Conservation (phyloP, 2,888 invertebrate genomes). For the Mimumesa dahlbomi region DNA sequence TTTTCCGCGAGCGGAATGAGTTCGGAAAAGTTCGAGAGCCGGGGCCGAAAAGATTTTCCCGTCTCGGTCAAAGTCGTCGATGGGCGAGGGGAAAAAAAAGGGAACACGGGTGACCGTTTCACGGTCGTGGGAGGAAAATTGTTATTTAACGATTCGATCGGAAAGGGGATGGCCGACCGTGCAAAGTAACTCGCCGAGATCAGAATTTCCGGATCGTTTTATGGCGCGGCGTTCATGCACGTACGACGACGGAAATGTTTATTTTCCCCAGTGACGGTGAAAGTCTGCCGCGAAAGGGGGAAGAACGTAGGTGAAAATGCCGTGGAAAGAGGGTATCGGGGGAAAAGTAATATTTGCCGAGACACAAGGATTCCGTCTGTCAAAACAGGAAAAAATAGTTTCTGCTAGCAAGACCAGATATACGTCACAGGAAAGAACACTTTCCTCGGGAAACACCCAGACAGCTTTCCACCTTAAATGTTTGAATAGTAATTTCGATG, state of each 20-base stretch:
- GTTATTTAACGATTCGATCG: conserved; percentile 39
- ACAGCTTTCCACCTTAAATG: too few species aligned
- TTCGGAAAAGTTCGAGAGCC: too few species aligned
- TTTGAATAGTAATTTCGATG: too few species aligned
- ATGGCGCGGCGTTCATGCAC: neutral
- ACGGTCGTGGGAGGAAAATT: conserved; percentile 14
- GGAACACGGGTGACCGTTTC: neutral
- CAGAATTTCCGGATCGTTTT: neutral
- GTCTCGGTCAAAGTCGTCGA: too few species aligned
- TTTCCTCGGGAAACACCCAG: too few species aligned
- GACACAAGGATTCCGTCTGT: too few species aligned
- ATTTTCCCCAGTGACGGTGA: neutral
- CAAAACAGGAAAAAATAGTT: too few species aligned
- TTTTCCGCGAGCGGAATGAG: too few species aligned
- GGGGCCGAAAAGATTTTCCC: too few species aligned
- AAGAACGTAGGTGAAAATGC: conserved; percentile 5
- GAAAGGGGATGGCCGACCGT: conserved; percentile 3
- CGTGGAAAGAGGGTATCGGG: conserved; percentile 5
- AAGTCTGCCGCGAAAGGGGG: neutral
- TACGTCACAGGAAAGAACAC: too few species aligned
- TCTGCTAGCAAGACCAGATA: too few species aligned
- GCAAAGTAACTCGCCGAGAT: conserved; percentile 1
- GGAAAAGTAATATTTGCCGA: conserved; percentile 35
- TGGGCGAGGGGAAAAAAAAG: neutral
- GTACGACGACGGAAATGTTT: conserved; percentile 6